These are phyloP conservation scores for Synaphobranchus kaupii DNA, from an alignment of 2,797 vertebrate genomes.

Conservation along the genomic window DNA sequence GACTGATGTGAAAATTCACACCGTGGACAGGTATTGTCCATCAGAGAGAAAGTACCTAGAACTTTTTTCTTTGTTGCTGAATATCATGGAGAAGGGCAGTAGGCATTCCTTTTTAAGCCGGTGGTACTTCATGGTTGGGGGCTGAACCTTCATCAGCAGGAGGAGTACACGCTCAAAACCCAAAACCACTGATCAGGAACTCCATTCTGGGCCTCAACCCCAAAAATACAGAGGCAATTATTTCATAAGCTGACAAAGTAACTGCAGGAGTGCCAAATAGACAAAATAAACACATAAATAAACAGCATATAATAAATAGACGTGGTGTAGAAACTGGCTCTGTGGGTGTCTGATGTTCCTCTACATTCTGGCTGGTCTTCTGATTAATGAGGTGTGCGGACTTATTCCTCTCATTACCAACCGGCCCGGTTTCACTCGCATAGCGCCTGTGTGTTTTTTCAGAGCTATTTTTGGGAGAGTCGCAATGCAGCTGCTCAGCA, in stretches of 20 bases:
- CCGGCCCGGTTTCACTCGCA: not conserved
- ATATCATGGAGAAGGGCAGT: not conserved
- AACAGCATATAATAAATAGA: not conserved
- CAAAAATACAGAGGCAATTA: not conserved
- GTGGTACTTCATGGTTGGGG: not conserved
- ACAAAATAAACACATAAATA: not conserved
- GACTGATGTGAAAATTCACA: not conserved
- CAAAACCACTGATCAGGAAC: not conserved
- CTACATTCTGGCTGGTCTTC: not conserved
- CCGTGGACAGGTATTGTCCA: not conserved
- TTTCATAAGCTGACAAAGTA: not conserved
- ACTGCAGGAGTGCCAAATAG: not conserved
- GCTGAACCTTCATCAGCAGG: not conserved
- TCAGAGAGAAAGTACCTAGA: not conserved
- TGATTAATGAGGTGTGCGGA: not conserved
- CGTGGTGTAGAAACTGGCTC: not conserved
- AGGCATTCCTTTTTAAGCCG: not conserved
- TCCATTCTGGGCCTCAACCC: not conserved
- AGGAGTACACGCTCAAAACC: not conserved
- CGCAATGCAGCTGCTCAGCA: not conserved
- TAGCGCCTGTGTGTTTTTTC: not conserved
- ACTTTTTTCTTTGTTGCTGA: not conserved
- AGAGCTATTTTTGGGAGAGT: not conserved
- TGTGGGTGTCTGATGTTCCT: not conserved
- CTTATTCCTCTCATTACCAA: not conserved